A percentile compares a stretch with the other conserved stretches of the same genome.
Evolutionary conservation across 2,113 vertebrate species (phyloP).

Genomic region (Carassius carassius): DNA sequence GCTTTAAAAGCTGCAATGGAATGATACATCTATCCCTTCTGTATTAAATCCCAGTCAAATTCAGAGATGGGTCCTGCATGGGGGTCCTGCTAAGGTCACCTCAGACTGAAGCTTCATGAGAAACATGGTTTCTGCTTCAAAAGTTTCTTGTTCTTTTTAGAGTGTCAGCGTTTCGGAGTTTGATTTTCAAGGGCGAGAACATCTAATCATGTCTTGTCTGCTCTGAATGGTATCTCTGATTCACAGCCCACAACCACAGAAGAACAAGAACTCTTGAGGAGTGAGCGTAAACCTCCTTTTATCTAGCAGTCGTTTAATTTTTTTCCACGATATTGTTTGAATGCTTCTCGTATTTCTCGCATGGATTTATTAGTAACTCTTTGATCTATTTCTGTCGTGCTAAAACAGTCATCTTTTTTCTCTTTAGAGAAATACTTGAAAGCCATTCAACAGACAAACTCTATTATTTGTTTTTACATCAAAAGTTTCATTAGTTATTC

Average conservation of each 20-base stretch:
- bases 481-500: constrained; percentile 74
- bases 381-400: constrained; percentile 69
- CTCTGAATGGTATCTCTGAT: constrained; percentile 30
- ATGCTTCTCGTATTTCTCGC: constrained; percentile 54
- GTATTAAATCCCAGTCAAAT: constrained; percentile 58
- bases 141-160: constrained; percentile 11
- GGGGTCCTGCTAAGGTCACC: neutral
- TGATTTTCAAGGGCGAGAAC: constrained; percentile 44
- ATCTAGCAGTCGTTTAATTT: constrained; percentile 63
- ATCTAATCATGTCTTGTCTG: constrained; percentile 32
- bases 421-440: constrained; percentile 55
- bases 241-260: constrained; percentile 50
- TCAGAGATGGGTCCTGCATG: too few species aligned
- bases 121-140: constrained; percentile 12
- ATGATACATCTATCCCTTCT: constrained; percentile 51
- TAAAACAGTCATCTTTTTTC: constrained; percentile 52
- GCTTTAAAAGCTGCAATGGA: constrained; percentile 50
- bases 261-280: constrained; percentile 42
- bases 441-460: constrained; percentile 56
- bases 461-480: constrained; percentile 72
- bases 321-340: constrained; percentile 55
- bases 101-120: neutral
- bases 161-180: constrained; percentile 30
- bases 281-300: constrained; percentile 54
- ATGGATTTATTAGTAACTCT: constrained; percentile 61